These are phyloP conservation scores for Lobophora halterata DNA, from an alignment of 2,888 invertebrate genomes.

Conservation along the genomic window DNA sequence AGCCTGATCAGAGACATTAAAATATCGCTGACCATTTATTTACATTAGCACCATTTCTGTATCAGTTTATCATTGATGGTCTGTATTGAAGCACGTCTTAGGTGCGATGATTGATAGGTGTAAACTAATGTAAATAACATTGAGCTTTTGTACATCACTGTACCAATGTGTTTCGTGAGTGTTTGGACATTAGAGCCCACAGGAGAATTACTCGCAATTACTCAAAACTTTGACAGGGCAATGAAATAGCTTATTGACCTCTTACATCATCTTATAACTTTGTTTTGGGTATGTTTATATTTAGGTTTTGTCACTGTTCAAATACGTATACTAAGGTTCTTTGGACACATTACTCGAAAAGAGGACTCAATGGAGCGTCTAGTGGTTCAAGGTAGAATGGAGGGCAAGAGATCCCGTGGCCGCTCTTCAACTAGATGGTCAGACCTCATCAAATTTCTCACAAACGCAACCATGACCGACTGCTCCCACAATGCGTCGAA, in stretches of 20 bases:
- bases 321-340: too few species aligned
- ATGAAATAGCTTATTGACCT: slow-evolving; percentile 31
- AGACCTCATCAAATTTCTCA: too few species aligned
- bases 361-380: too few species aligned
- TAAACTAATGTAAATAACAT: slow-evolving; percentile 72
- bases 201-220: slow-evolving; percentile 14
- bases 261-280: too few species aligned
- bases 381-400: too few species aligned
- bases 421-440: too few species aligned
- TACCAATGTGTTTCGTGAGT: slow-evolving; percentile 38
- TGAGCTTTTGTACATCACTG: slow-evolving; percentile 55
- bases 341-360: too few species aligned
- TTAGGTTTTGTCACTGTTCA: slow-evolving; percentile 18
- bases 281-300: too few species aligned
- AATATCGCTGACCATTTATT: slow-evolving; percentile 75
- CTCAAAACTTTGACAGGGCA: slow-evolving; percentile 38
- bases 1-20: slow-evolving; percentile 56
- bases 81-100: slow-evolving; percentile 55
- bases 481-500: too few species aligned
- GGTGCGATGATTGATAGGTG: slow-evolving; percentile 64
- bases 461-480: too few species aligned
- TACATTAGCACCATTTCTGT: slow-evolving; percentile 78
- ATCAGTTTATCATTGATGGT: slow-evolving; percentile 76
- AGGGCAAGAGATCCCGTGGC: too few species aligned
- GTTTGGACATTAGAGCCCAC: slow-evolving; percentile 43